Evolutionary conservation across 2,888 invertebrate species (phyloP).

Genomic region (Cephus rjabovi): DNA sequence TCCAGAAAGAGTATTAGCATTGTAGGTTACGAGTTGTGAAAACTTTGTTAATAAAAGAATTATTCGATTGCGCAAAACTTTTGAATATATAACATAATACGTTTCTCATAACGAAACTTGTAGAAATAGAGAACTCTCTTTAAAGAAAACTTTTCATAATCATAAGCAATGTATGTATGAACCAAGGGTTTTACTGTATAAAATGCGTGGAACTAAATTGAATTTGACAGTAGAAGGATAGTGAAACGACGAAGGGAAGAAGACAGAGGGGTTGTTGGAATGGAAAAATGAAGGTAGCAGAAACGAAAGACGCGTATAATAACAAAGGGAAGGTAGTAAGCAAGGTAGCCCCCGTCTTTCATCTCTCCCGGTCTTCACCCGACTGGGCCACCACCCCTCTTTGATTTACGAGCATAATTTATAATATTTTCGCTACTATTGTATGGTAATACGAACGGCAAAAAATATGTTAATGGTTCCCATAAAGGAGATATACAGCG

Average conservation of each 20-base stretch:
- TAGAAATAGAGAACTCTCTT: too few relatives aligned
- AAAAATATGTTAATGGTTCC: conserved; percentile 66
- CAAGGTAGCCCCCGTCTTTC: conserved; percentile 11
- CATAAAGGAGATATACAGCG: conserved; percentile 65
- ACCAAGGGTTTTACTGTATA: too few relatives aligned
- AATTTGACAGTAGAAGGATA: neutral
- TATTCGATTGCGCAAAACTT: too few relatives aligned
- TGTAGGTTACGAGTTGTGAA: too few relatives aligned
- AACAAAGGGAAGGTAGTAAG: conserved; percentile 3
- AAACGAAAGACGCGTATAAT: conserved; percentile 3
- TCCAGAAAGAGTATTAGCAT: too few relatives aligned
- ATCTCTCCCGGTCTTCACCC: conserved; percentile 30
- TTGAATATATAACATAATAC: too few relatives aligned
- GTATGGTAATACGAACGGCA: conserved; percentile 64
- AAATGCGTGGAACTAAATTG: too few relatives aligned
- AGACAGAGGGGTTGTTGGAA: neutral
- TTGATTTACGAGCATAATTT: conserved; percentile 65
- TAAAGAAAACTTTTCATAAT: too few relatives aligned
- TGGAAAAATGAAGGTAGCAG: neutral
- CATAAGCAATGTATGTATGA: too few relatives aligned
- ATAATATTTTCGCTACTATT: conserved; percentile 66
- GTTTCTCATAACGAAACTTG: too few relatives aligned
- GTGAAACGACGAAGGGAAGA: neutral
- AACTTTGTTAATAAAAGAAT: too few relatives aligned
- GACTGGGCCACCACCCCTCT: conserved; percentile 30